Conservation (phyloP, 1,140 invertebrate species). For the Euura saliciscinereae region DNA sequence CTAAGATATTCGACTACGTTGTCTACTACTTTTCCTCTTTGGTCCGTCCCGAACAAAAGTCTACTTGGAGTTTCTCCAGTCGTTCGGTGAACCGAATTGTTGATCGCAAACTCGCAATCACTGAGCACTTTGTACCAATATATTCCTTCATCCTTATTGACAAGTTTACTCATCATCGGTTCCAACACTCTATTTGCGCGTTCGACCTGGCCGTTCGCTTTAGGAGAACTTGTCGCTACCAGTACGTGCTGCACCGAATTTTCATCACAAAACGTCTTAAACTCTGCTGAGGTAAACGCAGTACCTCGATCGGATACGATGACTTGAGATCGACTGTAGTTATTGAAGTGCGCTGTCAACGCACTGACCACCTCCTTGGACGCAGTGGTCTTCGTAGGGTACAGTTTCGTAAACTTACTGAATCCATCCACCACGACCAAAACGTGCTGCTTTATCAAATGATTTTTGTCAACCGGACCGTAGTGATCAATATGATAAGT, state of each 20-base stretch:
- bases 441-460: slow-evolving; percentile 32
- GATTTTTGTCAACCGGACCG: slow-evolving; percentile 22
- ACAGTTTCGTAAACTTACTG: slow-evolving; percentile 31
- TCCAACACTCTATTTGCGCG: slow-evolving; percentile 27
- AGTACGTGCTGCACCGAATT: slow-evolving; percentile 19
- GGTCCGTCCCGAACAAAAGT: slow-evolving; percentile 30
- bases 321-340: slow-evolving; percentile 21
- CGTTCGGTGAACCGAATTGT: slow-evolving; percentile 30
- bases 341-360: slow-evolving; percentile 17
- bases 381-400: slow-evolving; percentile 23
- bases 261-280: slow-evolving; percentile 24
- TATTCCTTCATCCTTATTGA: slow-evolving; percentile 12
- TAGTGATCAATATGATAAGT: slow-evolving; percentile 31
- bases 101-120: slow-evolving; percentile 33
- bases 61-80: slow-evolving; percentile 24
- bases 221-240: slow-evolving; percentile 20
- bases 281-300: slow-evolving; percentile 25
- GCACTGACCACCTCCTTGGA: slow-evolving; percentile 20
- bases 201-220: slow-evolving; percentile 22
- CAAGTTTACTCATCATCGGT: slow-evolving; percentile 30
- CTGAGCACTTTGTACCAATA: slow-evolving; percentile 29
- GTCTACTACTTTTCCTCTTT: slow-evolving; percentile 21
- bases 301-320: slow-evolving; percentile 28
- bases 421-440: slow-evolving; percentile 38
- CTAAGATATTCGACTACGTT: slow-evolving; percentile 11